A percentile compares a stretch with the other conserved stretches of the same genome.
phyloP scores from a whole-genome alignment of 2,797 vertebrate species.

The Chiroxiphia lanceolata region DNA sequence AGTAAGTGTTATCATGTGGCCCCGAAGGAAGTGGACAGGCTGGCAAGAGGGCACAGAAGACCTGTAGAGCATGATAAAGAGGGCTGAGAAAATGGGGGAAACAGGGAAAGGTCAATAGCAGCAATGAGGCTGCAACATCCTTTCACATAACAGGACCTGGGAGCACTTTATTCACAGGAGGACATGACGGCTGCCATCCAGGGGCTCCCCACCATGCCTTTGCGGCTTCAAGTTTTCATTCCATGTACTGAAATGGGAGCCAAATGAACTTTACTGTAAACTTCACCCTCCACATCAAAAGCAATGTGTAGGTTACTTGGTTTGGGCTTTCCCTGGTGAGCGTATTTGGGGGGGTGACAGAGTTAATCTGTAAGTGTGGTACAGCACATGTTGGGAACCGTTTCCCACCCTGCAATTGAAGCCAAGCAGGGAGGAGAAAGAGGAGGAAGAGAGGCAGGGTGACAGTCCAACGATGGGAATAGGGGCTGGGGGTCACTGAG shows the following conservation, averaged over 20 bases:
- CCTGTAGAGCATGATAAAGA: neutral
- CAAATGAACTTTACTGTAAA: neutral
- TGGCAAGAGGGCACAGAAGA: neutral
- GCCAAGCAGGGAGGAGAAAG: neutral
- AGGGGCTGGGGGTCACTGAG: neutral
- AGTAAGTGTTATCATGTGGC: neutral
- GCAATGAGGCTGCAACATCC: neutral
- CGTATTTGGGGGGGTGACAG: neutral
- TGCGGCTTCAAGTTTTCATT: neutral
- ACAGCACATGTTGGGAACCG: neutral
- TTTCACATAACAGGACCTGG: neutral
- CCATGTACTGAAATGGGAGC: neutral
- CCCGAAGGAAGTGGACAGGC: neutral
- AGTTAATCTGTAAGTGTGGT: neutral
- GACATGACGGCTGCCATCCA: neutral
- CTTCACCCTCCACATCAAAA: neutral
- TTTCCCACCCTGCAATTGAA: neutral
- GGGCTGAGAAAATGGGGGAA: neutral
- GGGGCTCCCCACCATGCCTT: neutral
- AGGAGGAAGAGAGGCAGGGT: neutral
- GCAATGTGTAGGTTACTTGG: neutral
- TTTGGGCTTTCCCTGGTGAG: neutral
- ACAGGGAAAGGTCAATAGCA: neutral
- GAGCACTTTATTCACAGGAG: neutral
- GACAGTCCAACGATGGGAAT: neutral